These are phyloP conservation scores for Seira musarum DNA, from an alignment of 2,888 invertebrate genomes.

Conservation along the genomic window DNA sequence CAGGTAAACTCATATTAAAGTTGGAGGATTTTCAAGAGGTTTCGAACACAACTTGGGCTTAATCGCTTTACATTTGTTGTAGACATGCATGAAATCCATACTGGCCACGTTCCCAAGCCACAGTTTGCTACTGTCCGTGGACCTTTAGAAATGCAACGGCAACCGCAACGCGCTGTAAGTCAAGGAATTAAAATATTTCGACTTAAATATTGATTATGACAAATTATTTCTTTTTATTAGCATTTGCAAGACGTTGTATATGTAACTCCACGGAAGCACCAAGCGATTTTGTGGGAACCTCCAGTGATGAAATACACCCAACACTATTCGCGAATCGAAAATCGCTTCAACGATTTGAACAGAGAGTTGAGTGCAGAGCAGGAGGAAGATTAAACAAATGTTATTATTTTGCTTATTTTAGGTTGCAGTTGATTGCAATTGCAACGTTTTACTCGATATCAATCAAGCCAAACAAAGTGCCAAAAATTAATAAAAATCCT, in stretches of 20 bases:
- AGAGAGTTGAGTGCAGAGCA: slow-evolving; percentile 23
- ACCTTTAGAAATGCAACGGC: slow-evolving; percentile 43
- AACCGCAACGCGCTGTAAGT: slow-evolving; percentile 44
- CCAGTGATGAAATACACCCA: slow-evolving; percentile 47
- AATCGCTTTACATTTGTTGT: no score
- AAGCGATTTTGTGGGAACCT: slow-evolving; percentile 32
- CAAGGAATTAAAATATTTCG: no score
- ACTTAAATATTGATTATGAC: no score
- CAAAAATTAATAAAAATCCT: no score
- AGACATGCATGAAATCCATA: slow-evolving; percentile 50
- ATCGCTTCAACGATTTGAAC: slow-evolving; percentile 33
- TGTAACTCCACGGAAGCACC: slow-evolving; percentile 21
- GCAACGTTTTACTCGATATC: no score
- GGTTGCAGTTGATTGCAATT: no score
- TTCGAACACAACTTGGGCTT: no score
- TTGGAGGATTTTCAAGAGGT: no score
- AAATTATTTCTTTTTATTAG: no score
- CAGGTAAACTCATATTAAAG: slow-evolving; percentile 22
- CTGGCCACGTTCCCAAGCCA: slow-evolving; percentile 41
- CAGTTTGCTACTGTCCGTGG: slow-evolving; percentile 29
- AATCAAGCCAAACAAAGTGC: no score
- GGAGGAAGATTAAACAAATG: slow-evolving; percentile 27
- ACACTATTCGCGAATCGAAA: slow-evolving; percentile 42
- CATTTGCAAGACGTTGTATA: slow-evolving; percentile 27
- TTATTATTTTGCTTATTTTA: no score